Evolutionary conservation across 2,888 invertebrate genomes (phyloP), one percentile per base, ranked within the genome.

Genomic region (Leptinotarsa peninsularis): DNA sequence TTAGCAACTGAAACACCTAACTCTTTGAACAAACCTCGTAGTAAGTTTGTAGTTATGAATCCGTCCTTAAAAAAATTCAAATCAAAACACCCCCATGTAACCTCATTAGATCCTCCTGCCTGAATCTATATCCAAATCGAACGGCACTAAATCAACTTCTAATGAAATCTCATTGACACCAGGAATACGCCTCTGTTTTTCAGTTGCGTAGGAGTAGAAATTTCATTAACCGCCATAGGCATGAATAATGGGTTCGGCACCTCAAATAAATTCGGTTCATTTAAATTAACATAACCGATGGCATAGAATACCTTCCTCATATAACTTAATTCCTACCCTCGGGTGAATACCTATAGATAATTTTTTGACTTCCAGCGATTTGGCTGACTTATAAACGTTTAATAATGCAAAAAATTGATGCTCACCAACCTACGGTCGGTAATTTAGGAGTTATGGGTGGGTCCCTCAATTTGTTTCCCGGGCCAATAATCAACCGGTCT

Each of bases 271-370:
- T 76, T 77, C 71, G 73, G 72, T 76, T 73, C 73, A 72, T 79
- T 78, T 78, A 75, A 79, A 79, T 79, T 79, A 76, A 76, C 78
- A 78, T 79, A 78, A 79, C 76, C 72, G 73, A 74, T 73, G 70
- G 74, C 70, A 73, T 67, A 72, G 70, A 52, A 73, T 73, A 63
- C 63, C 77, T 72, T 73, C 67, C 69, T 75, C 66, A 58, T 63
- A 63, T 75, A 68, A 66, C 74, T 74, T 67, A 72, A 75, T 75
- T 72, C 68, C 50, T 58, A 54, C 67, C 71, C 58, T 17, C 50
- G 67, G 74, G 66, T 15, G 21, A 70, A 72, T 73, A 71, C 71
- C 74, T 77, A 75, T 75, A 75, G 72, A 77, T 75, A 77, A 77
- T 77, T 69, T 71, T 67, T 74, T 72, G 58, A 72, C 69, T 71